Conservation (phyloP, 2,113 vertebrate genomes). For the Plecotus auritus region DNA sequence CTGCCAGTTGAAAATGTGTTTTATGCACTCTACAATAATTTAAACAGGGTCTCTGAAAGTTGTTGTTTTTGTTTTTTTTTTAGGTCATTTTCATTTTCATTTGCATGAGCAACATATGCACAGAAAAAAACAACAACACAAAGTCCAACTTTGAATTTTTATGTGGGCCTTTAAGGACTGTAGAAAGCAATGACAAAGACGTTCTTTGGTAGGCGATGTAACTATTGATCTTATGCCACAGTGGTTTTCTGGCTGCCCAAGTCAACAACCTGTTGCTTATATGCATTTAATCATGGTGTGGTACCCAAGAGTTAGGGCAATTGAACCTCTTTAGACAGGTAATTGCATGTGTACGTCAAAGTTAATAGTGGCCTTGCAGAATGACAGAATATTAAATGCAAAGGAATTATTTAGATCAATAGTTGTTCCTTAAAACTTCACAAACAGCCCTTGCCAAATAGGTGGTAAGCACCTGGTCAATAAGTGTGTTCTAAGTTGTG, state of each 20-base stretch:
- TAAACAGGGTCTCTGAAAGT: not conserved
- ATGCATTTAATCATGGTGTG: conserved; percentile 57
- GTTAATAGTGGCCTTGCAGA: conserved; percentile 71
- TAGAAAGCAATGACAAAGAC: conserved; percentile 15
- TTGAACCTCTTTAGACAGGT: conserved; percentile 57
- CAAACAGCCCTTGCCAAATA: conserved; percentile 60
- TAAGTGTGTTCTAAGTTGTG: conserved; percentile 5
- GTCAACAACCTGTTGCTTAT: conserved; percentile 41
- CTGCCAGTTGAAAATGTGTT: not conserved
- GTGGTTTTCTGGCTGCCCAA: conserved; percentile 52
- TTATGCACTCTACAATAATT: not conserved
- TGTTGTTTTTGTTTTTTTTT: not conserved
- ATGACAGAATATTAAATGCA: conserved; percentile 77
- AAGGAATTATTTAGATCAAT: conserved; percentile 75
- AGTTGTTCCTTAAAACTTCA: conserved; percentile 71
- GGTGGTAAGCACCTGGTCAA: conserved; percentile 41
- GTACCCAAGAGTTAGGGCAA: conserved; percentile 40
- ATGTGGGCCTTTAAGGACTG: not conserved
- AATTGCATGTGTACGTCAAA: conserved; percentile 73
- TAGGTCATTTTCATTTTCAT: conserved; percentile 10
- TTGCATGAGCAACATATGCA: not conserved
- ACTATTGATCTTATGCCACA: conserved; percentile 54
- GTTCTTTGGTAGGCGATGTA: conserved; percentile 14
- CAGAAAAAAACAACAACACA: not conserved
- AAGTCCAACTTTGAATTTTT: not conserved